Base-by-base conservation (phyloP, 2,888 invertebrate species). In the Theodoxus fluviatilis region DNA sequence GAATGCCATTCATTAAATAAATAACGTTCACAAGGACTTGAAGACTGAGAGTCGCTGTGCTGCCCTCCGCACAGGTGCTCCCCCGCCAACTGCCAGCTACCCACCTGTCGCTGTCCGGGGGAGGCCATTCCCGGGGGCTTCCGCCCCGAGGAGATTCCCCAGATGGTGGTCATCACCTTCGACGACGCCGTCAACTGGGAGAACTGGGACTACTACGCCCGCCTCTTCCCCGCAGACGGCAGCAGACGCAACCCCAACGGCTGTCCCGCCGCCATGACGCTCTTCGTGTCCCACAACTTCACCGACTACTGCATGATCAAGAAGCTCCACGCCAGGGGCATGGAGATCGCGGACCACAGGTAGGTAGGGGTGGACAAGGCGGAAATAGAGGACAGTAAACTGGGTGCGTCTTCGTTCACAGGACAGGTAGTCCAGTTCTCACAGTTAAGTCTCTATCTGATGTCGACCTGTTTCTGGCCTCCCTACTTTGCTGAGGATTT, bases 241-340 rank as follows among this genome's bases (percentile, higher is more conserved):
- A 75, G 74, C 28, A 72, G 82, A 35, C 77, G 76, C 64, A 94
- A 93, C 85, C 91, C 90, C 0, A 92, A 94, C 81, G 89, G 89
- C 0, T 92, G 91, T 72, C 89, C 89, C 0, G 89, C 90, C 94
- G 83, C 94, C 93, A 95, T 95, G 72, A 98, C 98, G 47, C 96
- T 98, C 91, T 98, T 98, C 89, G 95, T 98, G 75, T 97, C 96
- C 65, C 98, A 98, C 88, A 98, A 98, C 89, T 98, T 98, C 96
- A 98, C 98, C 69, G 96, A 98, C 90, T 98, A 98, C 90, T 94
- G 95, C 89, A 95, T 96, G 90, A 80, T 83, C n/a, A 69, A 76
- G 40, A 78, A 80, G 31, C 79, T 83, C 38, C 76, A 82, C 68
- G 73, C 76, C n/a, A 73, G 77, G 33, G 82, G 82, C 1, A 79